A percentile compares a stretch with the other conserved stretches of the same genome.
Evolutionary conservation across 2,888 invertebrate genomes (phyloP).

Genomic region (Lepidonotus clava): DNA sequence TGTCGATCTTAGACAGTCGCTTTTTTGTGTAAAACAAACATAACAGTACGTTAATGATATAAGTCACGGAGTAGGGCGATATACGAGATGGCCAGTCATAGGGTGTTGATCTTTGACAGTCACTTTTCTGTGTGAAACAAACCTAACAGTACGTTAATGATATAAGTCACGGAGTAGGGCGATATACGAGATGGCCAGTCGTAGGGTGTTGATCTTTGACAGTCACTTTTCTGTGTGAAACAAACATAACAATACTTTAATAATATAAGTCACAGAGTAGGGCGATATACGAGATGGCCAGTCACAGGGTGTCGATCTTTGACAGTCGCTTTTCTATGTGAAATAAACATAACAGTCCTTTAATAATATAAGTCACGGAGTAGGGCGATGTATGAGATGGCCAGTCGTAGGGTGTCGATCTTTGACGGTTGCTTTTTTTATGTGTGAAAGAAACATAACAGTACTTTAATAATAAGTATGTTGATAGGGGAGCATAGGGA

Average conservation of each 20-base stretch:
- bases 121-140: background rate
- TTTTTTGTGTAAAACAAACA: background rate
- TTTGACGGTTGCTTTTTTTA: slow-evolving; percentile 98
- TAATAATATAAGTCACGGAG: slow-evolving; percentile 84
- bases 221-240: background rate
- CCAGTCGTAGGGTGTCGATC: slow-evolving; percentile 96
- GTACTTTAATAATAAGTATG: no score
- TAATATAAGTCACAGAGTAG: slow-evolving; percentile 85
- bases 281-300: slow-evolving; percentile 92
- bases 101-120: background rate
- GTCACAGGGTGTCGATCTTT: slow-evolving; percentile 97
- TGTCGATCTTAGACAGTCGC: background rate
- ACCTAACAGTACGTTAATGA: no score
- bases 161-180: slow-evolving; percentile 86
- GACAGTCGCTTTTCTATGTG: slow-evolving; percentile 95
- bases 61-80: slow-evolving; percentile 85
- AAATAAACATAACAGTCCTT: no score
- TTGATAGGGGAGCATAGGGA: no score
- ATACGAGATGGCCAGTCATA: slow-evolving; percentile 91
- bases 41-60: no score
- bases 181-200: slow-evolving; percentile 91
- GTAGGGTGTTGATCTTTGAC: background rate
- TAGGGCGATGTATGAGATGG: slow-evolving; percentile 90
- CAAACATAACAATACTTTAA: no score
- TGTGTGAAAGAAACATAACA: no score